Evolutionary conservation across 2,888 invertebrate species (phyloP).

Genomic region (Chaetoderma sp.): DNA sequence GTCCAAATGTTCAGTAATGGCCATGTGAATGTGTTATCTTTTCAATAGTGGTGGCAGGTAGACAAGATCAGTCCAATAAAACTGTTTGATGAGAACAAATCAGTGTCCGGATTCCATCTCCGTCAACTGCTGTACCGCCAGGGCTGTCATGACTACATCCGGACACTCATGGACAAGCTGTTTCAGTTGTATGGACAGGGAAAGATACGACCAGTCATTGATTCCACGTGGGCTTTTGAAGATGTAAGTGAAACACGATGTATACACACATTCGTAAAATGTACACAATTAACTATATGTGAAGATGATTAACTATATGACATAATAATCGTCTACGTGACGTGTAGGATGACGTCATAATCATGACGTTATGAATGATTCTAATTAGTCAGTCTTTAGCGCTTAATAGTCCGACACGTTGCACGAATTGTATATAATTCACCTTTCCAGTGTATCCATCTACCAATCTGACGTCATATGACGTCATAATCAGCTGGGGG

Average conservation of each 20-base stretch:
- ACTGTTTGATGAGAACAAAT: conserved; percentile 89
- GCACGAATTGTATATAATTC: no score
- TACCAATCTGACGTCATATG: no score
- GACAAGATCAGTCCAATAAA: conserved; percentile 91
- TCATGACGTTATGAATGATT: no score
- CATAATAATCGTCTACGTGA: no score
- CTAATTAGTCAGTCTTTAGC: no score
- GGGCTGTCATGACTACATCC: conserved; percentile 75
- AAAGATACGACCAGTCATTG: conserved; percentile 84
- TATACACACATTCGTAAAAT: background rate
- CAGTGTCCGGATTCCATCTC: conserved; percentile 84
- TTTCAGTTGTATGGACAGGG: conserved; percentile 82
- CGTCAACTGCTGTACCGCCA: conserved; percentile 83
- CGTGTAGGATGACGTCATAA: no score
- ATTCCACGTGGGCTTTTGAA: conserved; percentile 89
- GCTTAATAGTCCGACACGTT: no score
- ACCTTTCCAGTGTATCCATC: no score
- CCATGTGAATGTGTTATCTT: no score
- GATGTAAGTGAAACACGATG: conserved; percentile 81
- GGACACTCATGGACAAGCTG: conserved; percentile 79
- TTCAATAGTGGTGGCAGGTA: conserved; percentile 92
- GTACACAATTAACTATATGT: background rate
- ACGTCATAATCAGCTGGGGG: no score
- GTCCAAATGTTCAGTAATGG: no score
- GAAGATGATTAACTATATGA: no score